Evolutionary conservation across 2,797 vertebrate species (phyloP).

Genomic region (Odontamblyopus rebecca): DNA sequence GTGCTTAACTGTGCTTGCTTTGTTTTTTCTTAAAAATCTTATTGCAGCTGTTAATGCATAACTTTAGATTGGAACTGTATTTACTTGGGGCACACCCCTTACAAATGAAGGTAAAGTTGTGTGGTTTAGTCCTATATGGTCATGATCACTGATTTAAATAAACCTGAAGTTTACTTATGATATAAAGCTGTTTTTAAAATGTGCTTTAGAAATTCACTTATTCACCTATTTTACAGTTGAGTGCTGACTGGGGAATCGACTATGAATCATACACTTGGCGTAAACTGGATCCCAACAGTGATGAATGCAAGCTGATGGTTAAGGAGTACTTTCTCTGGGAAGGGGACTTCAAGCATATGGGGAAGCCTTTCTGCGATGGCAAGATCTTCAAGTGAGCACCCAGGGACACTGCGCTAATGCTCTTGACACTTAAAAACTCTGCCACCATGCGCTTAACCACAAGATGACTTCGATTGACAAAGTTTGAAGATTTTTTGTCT

Average conservation of each 20-base stretch:
- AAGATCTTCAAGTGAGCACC: conserved; percentile 89
- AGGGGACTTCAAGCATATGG: conserved; percentile 89
- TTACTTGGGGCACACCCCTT: too few relatives aligned
- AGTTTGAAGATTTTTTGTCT: conserved; percentile 61
- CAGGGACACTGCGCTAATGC: conserved; percentile 35
- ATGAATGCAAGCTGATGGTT: conserved; percentile 88
- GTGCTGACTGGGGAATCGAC: conserved; percentile 90
- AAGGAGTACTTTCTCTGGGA: conserved; percentile 93
- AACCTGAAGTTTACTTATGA: too few relatives aligned
- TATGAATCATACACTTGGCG: conserved; percentile 93
- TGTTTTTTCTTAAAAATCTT: too few relatives aligned
- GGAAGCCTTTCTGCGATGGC: conserved; percentile 88
- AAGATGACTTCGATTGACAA: conserved; percentile 55
- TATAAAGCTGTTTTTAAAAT: not conserved
- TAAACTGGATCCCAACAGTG: conserved; percentile 84
- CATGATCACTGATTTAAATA: too few relatives aligned
- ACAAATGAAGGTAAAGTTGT: too few relatives aligned
- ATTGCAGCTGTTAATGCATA: too few relatives aligned
- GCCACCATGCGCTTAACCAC: conserved; percentile 61
- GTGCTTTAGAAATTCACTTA: not conserved
- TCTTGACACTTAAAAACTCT: conserved; percentile 63
- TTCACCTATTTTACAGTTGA: conserved; percentile 71
- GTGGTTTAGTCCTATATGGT: too few relatives aligned
- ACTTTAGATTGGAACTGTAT: too few relatives aligned
- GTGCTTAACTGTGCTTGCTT: too few relatives aligned